phyloP scores from a whole-genome alignment of 2,888 invertebrate genomes.

The Pollenia labialis region DNA sequence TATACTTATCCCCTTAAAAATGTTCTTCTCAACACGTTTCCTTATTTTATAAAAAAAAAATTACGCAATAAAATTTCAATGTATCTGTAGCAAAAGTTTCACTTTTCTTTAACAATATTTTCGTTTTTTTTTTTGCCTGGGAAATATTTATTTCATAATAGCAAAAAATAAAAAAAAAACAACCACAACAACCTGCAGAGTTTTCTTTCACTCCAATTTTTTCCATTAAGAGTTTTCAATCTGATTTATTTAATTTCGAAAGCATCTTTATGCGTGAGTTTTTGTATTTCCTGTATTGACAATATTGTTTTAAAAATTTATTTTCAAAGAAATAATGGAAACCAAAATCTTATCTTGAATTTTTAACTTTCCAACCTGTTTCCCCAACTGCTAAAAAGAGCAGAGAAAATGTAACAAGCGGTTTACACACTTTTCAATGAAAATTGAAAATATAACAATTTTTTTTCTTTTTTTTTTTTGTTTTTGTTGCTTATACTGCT shows the following conservation, averaged over 20 bases:
- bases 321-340: slow-evolving; percentile 1
- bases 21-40: too few species aligned
- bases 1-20: too few species aligned
- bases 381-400: neutral
- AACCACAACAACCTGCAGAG: neutral
- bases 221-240: slow-evolving; percentile 8
- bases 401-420: neutral
- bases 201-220: slow-evolving; percentile 33
- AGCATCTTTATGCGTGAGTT: slow-evolving; percentile 52
- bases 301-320: slow-evolving; percentile 43
- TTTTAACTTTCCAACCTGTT: slow-evolving; percentile 43
- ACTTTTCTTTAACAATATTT: too few species aligned
- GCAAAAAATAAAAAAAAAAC: too few species aligned
- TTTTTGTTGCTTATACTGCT: neutral
- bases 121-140: neutral
- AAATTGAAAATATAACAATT: slow-evolving; percentile 64
- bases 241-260: slow-evolving; percentile 29
- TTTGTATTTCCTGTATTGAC: slow-evolving; percentile 58
- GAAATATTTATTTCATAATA: slow-evolving; percentile 20
- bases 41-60: too few species aligned
- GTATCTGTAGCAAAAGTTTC: too few species aligned
- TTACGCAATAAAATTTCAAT: too few species aligned
- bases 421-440: slow-evolving; percentile 40
- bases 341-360: slow-evolving; percentile 24
- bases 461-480: slow-evolving; percentile 45